phyloP scores from a whole-genome alignment of 2,888 invertebrate genomes.

The Phlogophora meticulosa region DNA sequence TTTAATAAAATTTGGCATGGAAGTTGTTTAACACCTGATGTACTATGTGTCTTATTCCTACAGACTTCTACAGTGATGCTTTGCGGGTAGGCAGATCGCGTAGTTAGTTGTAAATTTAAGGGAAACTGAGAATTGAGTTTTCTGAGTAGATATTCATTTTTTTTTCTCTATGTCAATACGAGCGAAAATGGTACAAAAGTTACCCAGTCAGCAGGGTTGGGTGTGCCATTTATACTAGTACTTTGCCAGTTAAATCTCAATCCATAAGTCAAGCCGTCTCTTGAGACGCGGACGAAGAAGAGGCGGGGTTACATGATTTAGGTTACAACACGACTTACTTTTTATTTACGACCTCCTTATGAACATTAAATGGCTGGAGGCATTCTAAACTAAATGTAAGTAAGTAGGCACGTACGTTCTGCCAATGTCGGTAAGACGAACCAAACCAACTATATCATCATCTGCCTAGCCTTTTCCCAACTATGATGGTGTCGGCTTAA shows the following conservation, averaged over 20 bases:
- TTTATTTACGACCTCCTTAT: conserved; percentile 45
- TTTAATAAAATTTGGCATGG: not conserved
- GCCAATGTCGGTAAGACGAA: too few relatives aligned
- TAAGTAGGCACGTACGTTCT: too few relatives aligned
- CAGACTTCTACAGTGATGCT: not conserved
- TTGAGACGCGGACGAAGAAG: conserved; percentile 45
- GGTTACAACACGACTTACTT: conserved; percentile 35
- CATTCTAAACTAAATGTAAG: conserved; percentile 2
- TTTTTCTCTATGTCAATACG: not conserved
- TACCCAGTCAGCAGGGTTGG: not conserved
- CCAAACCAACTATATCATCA: too few relatives aligned
- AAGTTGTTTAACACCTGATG: too few relatives aligned
- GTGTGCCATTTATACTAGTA: not conserved
- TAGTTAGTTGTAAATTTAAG: not conserved
- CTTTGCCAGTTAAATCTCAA: conserved; percentile 47
- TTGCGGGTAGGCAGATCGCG: too few relatives aligned
- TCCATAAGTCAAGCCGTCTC: conserved; percentile 46
- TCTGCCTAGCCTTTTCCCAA: too few relatives aligned
- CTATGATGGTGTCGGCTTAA: too few relatives aligned
- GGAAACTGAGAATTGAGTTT: not conserved
- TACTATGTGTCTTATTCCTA: not conserved
- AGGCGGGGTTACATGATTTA: conserved; percentile 44
- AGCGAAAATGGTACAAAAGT: not conserved
- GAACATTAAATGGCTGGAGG: conserved; percentile 26
- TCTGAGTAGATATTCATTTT: not conserved